Evolutionary conservation across 2,888 invertebrate species (phyloP).

Genomic region (Timema cristinae): DNA sequence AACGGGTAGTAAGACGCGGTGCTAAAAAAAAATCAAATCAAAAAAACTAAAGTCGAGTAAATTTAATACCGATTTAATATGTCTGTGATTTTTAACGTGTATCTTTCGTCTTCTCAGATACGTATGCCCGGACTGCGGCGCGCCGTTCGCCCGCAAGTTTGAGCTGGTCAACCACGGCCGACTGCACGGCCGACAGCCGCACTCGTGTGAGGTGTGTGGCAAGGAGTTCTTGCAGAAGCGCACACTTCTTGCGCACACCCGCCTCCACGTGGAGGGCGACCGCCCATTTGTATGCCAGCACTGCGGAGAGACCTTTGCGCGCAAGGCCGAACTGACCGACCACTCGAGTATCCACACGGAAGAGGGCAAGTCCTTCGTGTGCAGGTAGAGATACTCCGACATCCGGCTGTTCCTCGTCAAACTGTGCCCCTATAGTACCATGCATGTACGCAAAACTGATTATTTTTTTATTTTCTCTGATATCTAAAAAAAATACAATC

Average conservation of each 20-base stretch:
- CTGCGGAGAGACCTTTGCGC: constrained; percentile 72
- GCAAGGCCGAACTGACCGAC: constrained; percentile 64
- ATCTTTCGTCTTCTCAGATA: background rate
- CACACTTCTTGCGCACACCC: constrained; percentile 69
- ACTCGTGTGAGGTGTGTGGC: constrained; percentile 76
- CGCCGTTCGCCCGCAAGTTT: constrained; percentile 79
- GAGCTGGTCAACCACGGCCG: constrained; percentile 80
- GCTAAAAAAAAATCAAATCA: no score
- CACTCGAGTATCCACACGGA: constrained; percentile 56
- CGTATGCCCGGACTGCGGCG: constrained; percentile 87
- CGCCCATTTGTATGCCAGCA: constrained; percentile 69
- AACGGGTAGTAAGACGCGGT: no score
- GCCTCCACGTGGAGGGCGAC: constrained; percentile 66
- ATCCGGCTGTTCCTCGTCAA: no score
- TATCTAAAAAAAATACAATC: no score
- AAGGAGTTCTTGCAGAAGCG: constrained; percentile 83
- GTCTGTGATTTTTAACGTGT: no score
- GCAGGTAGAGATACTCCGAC: constrained; percentile 45
- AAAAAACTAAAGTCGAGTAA: no score
- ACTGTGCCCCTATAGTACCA: no score
- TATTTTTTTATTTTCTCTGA: no score
- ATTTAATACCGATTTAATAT: no score
- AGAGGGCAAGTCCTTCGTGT: constrained; percentile 45
- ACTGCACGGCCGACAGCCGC: constrained; percentile 74
- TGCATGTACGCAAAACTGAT: no score